phyloP scores from a whole-genome alignment of 2,113 vertebrate species.

The Hucho hucho region DNA sequence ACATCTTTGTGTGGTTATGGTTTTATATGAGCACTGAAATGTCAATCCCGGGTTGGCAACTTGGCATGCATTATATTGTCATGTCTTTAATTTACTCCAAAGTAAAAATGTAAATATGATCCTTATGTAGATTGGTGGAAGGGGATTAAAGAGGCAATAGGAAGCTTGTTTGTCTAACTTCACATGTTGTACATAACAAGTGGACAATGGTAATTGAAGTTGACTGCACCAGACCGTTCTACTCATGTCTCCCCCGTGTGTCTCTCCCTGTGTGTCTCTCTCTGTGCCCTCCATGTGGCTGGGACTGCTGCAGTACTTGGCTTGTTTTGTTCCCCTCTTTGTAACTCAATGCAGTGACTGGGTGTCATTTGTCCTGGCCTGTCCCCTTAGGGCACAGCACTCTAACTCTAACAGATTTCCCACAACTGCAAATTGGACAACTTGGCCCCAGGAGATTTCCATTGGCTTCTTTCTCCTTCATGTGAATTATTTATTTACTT shows the following conservation, averaged over 20 bases:
- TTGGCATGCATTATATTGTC: conserved; percentile 11
- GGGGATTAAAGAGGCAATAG: conserved; percentile 40
- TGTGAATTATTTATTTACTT: conserved; percentile 71
- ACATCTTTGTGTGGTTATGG: conserved; percentile 19
- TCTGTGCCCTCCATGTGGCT: conserved; percentile 38
- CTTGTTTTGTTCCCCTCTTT: conserved; percentile 56
- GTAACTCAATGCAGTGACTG: conserved; percentile 68
- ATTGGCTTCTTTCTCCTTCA: conserved; percentile 25
- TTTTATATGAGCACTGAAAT: conserved; percentile 16
- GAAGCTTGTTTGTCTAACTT: conserved; percentile 54
- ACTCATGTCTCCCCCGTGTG: conserved; percentile 36
- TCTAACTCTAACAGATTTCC: conserved; percentile 71
- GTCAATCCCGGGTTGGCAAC: conserved; percentile 7
- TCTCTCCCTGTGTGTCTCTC: conserved; percentile 17
- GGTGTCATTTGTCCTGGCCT: conserved; percentile 67
- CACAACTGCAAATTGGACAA: conserved; percentile 66
- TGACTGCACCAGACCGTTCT: conserved; percentile 69
- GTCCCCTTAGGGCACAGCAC: conserved; percentile 64
- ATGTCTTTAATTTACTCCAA: conserved; percentile 26
- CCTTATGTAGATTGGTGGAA: conserved; percentile 43
- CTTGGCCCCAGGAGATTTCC: conserved; percentile 47
- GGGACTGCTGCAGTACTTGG: conserved; percentile 48
- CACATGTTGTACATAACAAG: conserved; percentile 69
- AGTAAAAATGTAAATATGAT: conserved; percentile 46
- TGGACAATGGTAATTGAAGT: conserved; percentile 64